phyloP scores from a whole-genome alignment of 2,113 vertebrate species.

The Alces alces region DNA sequence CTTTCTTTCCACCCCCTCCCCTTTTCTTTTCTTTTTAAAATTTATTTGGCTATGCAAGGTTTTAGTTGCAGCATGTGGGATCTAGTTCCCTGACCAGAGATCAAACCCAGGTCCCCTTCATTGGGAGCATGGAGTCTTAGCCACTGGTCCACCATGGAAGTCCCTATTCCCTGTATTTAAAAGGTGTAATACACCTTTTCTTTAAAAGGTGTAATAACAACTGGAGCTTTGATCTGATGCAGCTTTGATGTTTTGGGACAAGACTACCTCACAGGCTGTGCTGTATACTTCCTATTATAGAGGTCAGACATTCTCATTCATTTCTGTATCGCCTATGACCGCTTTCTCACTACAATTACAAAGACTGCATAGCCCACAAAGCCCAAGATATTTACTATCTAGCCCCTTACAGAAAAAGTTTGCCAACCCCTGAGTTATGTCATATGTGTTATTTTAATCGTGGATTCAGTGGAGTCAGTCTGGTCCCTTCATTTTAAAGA shows the following conservation, averaged over 20 bases:
- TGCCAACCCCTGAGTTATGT: not conserved
- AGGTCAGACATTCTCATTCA: not conserved
- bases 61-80: not conserved
- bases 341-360: not conserved
- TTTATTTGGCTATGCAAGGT: not conserved
- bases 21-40: not conserved
- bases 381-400: not conserved
- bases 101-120: not conserved
- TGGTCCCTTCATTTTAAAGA: not conserved
- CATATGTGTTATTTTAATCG: not conserved
- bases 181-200: not conserved
- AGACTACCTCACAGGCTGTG: not conserved
- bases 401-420: not conserved
- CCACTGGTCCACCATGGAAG: not conserved
- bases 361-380: not conserved
- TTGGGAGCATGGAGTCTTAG: not conserved
- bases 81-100: not conserved
- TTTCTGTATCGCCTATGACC: not conserved
- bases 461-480: not conserved
- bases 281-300: not conserved
- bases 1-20: rapidly evolving
- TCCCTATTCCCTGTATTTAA: not conserved
- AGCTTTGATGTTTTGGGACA: not conserved
- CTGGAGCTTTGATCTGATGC: not conserved
- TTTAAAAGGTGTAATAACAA: not conserved